Evolutionary conservation across 2,797 vertebrate genomes (phyloP), one percentile per base, ranked within the genome.

Genomic region (Myioborus miniatus): DNA sequence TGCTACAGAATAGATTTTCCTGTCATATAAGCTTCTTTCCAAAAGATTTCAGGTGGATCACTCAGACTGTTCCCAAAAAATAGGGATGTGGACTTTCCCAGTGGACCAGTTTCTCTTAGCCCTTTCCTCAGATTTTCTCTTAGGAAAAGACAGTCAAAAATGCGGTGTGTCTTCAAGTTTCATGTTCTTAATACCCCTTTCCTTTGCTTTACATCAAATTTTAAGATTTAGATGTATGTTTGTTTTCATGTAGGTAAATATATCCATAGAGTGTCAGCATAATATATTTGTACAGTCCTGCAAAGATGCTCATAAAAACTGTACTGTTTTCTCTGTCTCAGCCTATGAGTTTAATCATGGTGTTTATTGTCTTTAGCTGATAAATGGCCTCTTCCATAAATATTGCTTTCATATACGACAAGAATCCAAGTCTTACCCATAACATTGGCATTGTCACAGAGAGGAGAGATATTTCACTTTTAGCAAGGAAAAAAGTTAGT

Each of bases 341-440:
- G 69, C 29, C 83, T 55, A 32, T 85, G 82, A 93, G 92, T 94
- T 94, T 76, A 93, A 22, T 71, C 44, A 68, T 49, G 21, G 27
- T 30, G 36, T 96, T 92, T 94, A 88, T 90, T 93, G 71, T 88
- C 84, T 91, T 96, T 70, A 94, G 75, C 62, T 91, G 91, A 95
- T 89, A 94, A 94, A 94, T 86, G 39, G 26, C 32, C 19, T 93
- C 47, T 89, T 94, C 83, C 69, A 79, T 89, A 92, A 95, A 83
- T 60, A 75, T 67, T 87, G 46, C 15, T 94, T 91, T 95, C 63
- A 89, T 90, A 11, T 85, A 81, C 34, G 70, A 32, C 59, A 94
- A 50, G 46, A 93, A 77, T 87, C 36, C 55, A 80, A 90, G 49
- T 41, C 37, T 85, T 93, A 83, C 74, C 65, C 30, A 26, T 62